Percentiles rank a stretch among this genome's conserved stretches.
Evolutionary conservation across 1,140 invertebrate genomes (phyloP).

Genomic region (Riptortus pedestris): DNA sequence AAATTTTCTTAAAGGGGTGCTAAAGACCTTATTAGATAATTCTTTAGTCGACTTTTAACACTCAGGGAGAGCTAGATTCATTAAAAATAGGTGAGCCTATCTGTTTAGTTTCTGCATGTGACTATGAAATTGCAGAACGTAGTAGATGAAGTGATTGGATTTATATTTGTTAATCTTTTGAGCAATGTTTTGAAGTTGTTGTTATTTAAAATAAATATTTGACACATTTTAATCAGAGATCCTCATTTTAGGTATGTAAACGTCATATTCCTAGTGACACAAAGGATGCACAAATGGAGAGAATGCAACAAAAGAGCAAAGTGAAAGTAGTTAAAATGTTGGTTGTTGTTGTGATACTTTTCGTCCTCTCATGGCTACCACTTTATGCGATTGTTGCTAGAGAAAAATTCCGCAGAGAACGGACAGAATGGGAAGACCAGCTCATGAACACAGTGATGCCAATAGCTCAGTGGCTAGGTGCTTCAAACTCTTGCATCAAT

Average conservation of each 20-base stretch:
- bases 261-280: constrained; percentile 78
- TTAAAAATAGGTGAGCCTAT: too few species aligned
- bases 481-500: constrained; percentile 94
- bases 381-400: constrained; percentile 81
- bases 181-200: too few species aligned
- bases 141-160: too few species aligned
- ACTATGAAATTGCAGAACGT: too few species aligned
- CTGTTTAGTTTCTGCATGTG: too few species aligned
- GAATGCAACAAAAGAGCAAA: constrained; percentile 84
- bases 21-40: too few species aligned
- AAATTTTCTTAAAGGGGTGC: too few species aligned
- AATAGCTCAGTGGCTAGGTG: constrained; percentile 90
- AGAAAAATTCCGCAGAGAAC: constrained; percentile 66
- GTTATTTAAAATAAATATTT: too few species aligned
- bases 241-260: constrained; percentile 51
- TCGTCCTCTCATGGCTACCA: constrained; percentile 89
- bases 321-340: constrained; percentile 95
- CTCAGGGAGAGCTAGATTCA: too few species aligned
- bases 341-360: constrained; percentile 84
- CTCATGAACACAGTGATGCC: constrained; percentile 71
- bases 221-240: too few species aligned
- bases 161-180: too few species aligned
- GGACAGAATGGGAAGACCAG: constrained; percentile 62
- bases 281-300: constrained; percentile 81
- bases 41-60: too few species aligned